These are phyloP conservation scores for Brachynemurus nebulosus DNA, from an alignment of 2,888 invertebrate species.

Conservation along the genomic window DNA sequence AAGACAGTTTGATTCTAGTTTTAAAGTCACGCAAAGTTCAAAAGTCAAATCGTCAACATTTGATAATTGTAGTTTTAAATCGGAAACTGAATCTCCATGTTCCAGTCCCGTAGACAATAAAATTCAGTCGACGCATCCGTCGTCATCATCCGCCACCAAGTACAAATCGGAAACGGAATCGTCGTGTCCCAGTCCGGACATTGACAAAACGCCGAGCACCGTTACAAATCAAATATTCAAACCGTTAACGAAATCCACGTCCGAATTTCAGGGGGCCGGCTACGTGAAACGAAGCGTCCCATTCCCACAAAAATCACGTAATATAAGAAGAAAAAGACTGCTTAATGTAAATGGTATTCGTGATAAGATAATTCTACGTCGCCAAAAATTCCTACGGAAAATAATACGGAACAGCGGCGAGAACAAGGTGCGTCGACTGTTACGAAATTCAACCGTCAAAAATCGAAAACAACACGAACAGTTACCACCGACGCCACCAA, in stretches of 20 bases:
- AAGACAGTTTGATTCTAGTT: neutral
- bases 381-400: conserved; percentile 15
- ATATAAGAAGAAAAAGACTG: conserved; percentile 36
- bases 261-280: conserved; percentile 32
- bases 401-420: neutral
- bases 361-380: conserved; percentile 25
- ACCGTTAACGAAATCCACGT: conserved; percentile 25
- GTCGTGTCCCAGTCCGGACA: conserved; percentile 14
- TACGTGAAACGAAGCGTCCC: conserved; percentile 43
- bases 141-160: neutral
- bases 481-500: conserved; percentile 48
- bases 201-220: conserved; percentile 9
- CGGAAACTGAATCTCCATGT: conserved; percentile 31
- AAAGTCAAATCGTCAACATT: neutral
- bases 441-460: conserved; percentile 3
- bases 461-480: conserved; percentile 33
- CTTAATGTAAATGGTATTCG: conserved; percentile 31
- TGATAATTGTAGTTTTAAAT: conserved; percentile 26
- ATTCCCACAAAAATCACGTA: conserved; percentile 33
- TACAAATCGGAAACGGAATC: conserved; percentile 5
- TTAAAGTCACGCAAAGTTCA: neutral
- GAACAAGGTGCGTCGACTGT: neutral
- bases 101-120: conserved; percentile 32
- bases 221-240: neutral
- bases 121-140: neutral